These are phyloP conservation scores for Stenodema calcarata DNA, from an alignment of 2,888 invertebrate species.

Conservation along the genomic window DNA sequence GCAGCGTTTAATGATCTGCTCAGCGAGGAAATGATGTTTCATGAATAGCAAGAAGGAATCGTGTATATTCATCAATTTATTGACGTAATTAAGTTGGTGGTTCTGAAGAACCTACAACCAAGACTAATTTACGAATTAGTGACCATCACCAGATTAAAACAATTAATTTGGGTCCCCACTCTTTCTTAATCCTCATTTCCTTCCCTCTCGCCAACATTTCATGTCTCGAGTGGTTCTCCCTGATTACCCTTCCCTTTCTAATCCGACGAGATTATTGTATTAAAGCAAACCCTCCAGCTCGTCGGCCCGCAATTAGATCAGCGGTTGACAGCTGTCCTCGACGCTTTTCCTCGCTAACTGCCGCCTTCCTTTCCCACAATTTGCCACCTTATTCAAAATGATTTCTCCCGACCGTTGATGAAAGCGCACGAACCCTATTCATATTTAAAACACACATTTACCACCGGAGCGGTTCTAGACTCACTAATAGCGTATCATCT, in stretches of 20 bases:
- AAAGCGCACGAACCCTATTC: background rate
- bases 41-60: no score
- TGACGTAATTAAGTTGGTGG: no score
- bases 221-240: conserved; percentile 23
- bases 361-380: background rate
- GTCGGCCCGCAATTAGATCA: conserved; percentile 17
- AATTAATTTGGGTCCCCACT: background rate
- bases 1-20: no score
- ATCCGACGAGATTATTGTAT: conserved; percentile 37
- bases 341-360: conserved; percentile 12
- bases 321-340: conserved; percentile 37
- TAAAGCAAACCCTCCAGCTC: conserved; percentile 11
- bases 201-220: background rate
- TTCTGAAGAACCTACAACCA: no score
- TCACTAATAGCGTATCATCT: background rate
- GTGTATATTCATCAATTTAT: no score
- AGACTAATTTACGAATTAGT: background rate
- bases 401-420: background rate
- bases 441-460: conserved; percentile 21
- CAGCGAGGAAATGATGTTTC: no score
- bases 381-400: conserved; percentile 13
- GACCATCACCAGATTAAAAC: background rate
- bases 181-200: conserved; percentile 15
- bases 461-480: background rate
- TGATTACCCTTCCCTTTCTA: conserved; percentile 21